Base-by-base conservation (phyloP, 2,113 vertebrate genomes). In the Centropus bengalensis region DNA sequence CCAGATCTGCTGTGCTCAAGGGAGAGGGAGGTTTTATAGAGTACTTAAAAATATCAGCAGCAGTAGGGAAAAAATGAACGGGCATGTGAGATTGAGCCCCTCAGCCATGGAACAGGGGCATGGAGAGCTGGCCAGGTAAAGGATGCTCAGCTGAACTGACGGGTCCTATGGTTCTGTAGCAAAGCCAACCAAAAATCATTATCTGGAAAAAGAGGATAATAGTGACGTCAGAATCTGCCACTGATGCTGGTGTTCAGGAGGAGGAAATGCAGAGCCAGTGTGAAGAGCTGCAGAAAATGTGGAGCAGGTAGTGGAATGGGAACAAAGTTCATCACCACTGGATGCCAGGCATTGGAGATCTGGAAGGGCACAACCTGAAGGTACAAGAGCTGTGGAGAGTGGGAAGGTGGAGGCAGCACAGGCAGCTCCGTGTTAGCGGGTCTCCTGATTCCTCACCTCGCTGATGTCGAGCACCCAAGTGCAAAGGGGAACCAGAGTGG, bases 41-140 rank as follows among this genome's bases (percentile, higher is more conserved):
- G 15, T 47, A n/a, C 54, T 88, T 76, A 38, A 47, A 79, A 82
- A 26, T 45, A 82, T 20, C 47, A 38, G 28, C 26, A 89, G 55
- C 42, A 64, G 33, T 3, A 70, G 19, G 51, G 42, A 1, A 69
- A 70, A 68, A 81, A 38, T 4, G 26, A 63, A 54, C 4, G 2
- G 40, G 32, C 19, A 5, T 8, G 20, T 54, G 27, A 81, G 33
- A 59, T 3, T 70, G 77, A 82, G n/a, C n/a, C 32, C 30, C 24
- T 81, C 0, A 1, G 76, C 64, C 3, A 0, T 20, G 28, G 55
- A 78, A 49, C 1, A 1, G 28, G 16, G 27, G 16, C 56, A 30
- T 2, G 5, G 33, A 70, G 88, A 55, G 32, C 66, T 79, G 62
- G 18, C 54, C 81, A 71, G 74, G 49, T 68, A 38, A 68, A 56